phyloP scores from a whole-genome alignment of 1,140 invertebrate species.

The Muscidifurax raptorellus region DNA sequence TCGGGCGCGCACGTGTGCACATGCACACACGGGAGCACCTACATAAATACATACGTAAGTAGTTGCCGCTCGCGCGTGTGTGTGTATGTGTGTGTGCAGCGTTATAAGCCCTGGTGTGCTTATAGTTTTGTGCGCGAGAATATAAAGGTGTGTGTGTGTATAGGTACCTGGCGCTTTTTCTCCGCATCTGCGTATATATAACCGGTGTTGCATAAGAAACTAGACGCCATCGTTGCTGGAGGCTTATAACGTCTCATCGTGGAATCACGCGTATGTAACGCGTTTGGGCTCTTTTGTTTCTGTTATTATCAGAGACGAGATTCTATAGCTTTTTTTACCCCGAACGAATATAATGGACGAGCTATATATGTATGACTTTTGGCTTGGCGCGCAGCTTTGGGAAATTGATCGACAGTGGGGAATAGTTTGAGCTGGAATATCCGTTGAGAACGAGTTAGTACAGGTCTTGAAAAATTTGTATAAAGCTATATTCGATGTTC shows the following conservation, averaged over 20 bases:
- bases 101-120: too few species aligned
- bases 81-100: neutral
- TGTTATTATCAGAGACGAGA: slow-evolving; percentile 15
- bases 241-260: slow-evolving; percentile 11
- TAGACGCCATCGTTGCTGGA: slow-evolving; percentile 12
- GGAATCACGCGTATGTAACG: slow-evolving; percentile 42
- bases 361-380: neutral
- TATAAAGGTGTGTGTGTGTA: neutral
- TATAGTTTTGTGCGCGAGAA: neutral
- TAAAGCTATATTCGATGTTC: too few species aligned
- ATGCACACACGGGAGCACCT: slow-evolving; percentile 10
- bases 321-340: neutral
- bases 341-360: neutral
- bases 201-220: slow-evolving; percentile 51
- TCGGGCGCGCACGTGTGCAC: slow-evolving; percentile 30
- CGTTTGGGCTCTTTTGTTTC: slow-evolving; percentile 25
- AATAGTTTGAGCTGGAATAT: too few species aligned
- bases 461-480: too few species aligned
- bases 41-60: slow-evolving; percentile 54
- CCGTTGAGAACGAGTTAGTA: too few species aligned
- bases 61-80: neutral
- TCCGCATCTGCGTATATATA: neutral
- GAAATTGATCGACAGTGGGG: too few species aligned
- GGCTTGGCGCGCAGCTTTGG: neutral
- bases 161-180: neutral